Evolutionary conservation across 2,888 invertebrate species (phyloP), one percentile per base, ranked within the genome.

Genomic region (Dasysyrphus tricinctus): DNA sequence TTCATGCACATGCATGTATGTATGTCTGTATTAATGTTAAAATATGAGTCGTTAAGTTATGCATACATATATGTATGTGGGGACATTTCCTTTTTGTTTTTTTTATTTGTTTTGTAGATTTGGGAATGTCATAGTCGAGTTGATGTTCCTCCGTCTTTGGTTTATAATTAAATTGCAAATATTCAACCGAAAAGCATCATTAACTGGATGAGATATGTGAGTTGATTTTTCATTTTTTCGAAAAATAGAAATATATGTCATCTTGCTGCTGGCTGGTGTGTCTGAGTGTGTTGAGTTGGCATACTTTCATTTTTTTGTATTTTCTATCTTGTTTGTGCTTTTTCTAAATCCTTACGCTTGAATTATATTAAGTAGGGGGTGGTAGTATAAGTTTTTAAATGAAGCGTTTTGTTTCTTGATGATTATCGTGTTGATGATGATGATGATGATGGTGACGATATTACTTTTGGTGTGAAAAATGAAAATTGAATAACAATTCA

Each of bases 101-200:
- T 47, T 56, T 63, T 37, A 14, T 39, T 61, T 24, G 24, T 24
- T 24, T 24, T 24, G 24, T 24, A 24, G 67, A 73, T 83, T 83
- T 75, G 59, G 69, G 79, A 85, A 73, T 80, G 80, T 80, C 73
- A 80, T 69, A 72, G 72, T 69, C 56, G 59, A 76, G 73, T 69
- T 83, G 61, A 51, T 32, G 47, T 24, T 39, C 16, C 74, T 73
- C 59, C 67, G 70, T 77, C 54, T 67, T 80, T 51, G 49, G 70
- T 76, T 73, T 65, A 67, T 69, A 80, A 80, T 80, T 77, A 77
- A 70, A 76, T 69, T 84, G 74, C 78, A 74, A 77, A 82, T 51
- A 84, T 54, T 44, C 54, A 77, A 12, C 47, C 44, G 67, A 80
- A 80, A 80, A 73, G 80, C 85, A 73, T 80, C 80, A 85, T 85